A percentile compares a stretch with the other conserved stretches of the same genome.
Conservation (phyloP, 1,140 invertebrate genomes). For the Globodera rostochiensis region DNA sequence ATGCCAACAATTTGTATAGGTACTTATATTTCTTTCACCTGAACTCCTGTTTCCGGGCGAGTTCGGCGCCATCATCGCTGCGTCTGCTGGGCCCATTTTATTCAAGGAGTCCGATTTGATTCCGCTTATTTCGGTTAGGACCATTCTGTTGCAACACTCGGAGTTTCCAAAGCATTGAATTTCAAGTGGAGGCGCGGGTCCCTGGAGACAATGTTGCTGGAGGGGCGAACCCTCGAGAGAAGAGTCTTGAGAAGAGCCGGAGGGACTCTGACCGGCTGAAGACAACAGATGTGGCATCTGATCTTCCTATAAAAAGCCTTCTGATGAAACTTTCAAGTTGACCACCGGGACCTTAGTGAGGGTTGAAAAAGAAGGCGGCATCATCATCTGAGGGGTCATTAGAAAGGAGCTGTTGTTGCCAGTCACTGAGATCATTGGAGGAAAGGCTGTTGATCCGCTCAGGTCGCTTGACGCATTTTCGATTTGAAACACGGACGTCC, state of each 20-base stretch:
- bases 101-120: not conserved
- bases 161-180: not conserved
- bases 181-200: not conserved
- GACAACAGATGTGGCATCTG: not conserved
- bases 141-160: not conserved
- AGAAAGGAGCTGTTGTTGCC: not conserved
- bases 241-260: conserved; percentile 18
- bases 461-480: not conserved
- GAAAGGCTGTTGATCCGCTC: not conserved
- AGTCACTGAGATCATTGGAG: not conserved
- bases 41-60: conserved; percentile 23
- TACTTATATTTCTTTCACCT: not conserved
- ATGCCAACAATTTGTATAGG: not conserved
- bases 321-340: not conserved
- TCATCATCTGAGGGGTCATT: not conserved
- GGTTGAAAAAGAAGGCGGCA: not conserved
- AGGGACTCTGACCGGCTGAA: conserved; percentile 23
- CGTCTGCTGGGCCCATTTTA: not conserved
- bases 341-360: not conserved
- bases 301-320: not conserved
- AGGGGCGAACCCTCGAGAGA: conserved; percentile 18
- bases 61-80: not conserved
- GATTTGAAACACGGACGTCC: not conserved
- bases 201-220: not conserved
- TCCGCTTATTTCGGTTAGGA: conserved; percentile 1